A percentile compares a stretch with the other conserved stretches of the same genome.
Evolutionary conservation across 2,113 vertebrate species (phyloP).

Genomic region (Donacobius atricapilla): DNA sequence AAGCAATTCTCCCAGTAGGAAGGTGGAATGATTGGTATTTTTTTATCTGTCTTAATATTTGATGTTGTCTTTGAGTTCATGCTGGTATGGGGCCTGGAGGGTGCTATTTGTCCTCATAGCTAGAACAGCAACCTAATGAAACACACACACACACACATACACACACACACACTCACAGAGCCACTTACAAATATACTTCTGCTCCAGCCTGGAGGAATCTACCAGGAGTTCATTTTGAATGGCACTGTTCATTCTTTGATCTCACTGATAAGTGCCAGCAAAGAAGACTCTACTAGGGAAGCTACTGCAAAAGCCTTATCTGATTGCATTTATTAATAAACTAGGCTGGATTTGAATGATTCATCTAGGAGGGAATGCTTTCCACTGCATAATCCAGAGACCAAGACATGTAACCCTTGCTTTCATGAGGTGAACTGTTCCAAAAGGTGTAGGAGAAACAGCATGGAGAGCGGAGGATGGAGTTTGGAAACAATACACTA

Average conservation of each 20-base stretch:
- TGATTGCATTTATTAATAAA: conserved; percentile 35
- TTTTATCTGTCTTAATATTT: neutral
- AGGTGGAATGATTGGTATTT: neutral
- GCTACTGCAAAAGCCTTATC: conserved; percentile 19
- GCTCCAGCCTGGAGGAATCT: neutral
- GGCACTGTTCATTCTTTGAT: conserved; percentile 16
- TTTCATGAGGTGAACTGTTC: neutral
- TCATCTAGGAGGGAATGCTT: conserved; percentile 11
- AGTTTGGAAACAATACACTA: neutral
- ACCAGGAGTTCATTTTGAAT: neutral
- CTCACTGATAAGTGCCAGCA: neutral
- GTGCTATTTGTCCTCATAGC: neutral
- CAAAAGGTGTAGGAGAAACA: neutral
- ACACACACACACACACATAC: neutral
- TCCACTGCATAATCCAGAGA: neutral
- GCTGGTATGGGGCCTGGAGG: neutral
- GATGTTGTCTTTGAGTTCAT: neutral
- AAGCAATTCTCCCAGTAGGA: neutral
- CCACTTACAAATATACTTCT: neutral
- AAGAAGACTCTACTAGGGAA: neutral
- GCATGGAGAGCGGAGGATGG: neutral
- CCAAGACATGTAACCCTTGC: neutral
- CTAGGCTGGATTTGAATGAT: neutral
- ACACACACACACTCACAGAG: neutral
- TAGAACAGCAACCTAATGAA: neutral